Base-by-base conservation (phyloP, 1,140 invertebrate species). In the Venustaconcha ellipsiformis region DNA sequence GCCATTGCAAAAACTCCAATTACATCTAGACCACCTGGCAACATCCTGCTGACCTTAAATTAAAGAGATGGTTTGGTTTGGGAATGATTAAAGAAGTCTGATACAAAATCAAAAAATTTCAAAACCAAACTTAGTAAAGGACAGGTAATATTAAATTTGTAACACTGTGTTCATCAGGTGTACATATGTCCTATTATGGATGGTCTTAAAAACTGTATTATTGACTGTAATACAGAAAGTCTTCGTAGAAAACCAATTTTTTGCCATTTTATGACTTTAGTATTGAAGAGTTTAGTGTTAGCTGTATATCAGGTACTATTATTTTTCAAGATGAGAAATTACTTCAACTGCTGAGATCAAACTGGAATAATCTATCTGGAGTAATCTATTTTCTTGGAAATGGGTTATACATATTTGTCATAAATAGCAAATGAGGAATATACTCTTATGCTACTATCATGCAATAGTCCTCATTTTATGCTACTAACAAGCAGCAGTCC, bases 21-120 rank as follows among this genome's bases (percentile, higher is more conserved):
- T 65, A 96, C 93, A 89, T 93, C 92, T 90, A 95, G 93, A 30
- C 95, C 95, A 63, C 95, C 95, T 59, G 95, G 94, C 67, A 96
- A 89, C 95, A 96, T 96, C 88, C 94, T 92, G 3, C 93, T 94
- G 1, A 95, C 92, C 93, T 93, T 76, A 14, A 78, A 86, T 26
- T 18, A 55, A 56, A 76, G 65, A 67, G 15, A 58, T 17, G 14
- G 26, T 57, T 30, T 23, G 48, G 5, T 37, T 23, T 23, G 23
- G 11, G 30, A 30, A 20, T 62, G 11, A 63, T 13, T 74, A 63
- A 64, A 60, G 18, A 20, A 60, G 23, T n/a, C 13, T 23, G 20
- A 20, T 23, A 60, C 6, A 17, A 56, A 2, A 26, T 20, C 57
- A n/a, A 11, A 59, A 11, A 57, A 12, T 57, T 1, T 26, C 8